Evolutionary conservation across 2,797 vertebrate genomes (phyloP).

Genomic region (Chelon auratus): DNA sequence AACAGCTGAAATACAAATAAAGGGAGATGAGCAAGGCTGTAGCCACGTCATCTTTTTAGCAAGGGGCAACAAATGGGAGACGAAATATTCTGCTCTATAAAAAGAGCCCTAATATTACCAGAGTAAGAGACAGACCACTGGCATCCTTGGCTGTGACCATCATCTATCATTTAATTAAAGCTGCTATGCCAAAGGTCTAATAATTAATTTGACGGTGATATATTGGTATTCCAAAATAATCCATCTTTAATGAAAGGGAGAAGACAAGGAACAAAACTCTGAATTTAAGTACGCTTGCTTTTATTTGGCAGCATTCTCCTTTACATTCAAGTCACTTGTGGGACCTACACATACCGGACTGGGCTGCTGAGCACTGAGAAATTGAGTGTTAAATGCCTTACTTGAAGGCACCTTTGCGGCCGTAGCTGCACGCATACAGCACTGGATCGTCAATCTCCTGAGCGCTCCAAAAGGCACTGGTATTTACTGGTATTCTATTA

Average conservation of each 20-base stretch:
- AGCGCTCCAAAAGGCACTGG: conserved; percentile 54
- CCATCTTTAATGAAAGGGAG: conserved; percentile 29
- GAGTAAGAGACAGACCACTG: background rate
- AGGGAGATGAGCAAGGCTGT: background rate
- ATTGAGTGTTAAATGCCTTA: conserved; percentile 48
- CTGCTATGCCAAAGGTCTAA: conserved; percentile 19
- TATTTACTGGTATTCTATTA: conserved; percentile 61
- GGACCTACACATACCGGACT: conserved; percentile 9
- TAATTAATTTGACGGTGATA: conserved; percentile 29
- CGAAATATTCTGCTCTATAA: conserved; percentile 15
- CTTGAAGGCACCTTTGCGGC: conserved; percentile 52
- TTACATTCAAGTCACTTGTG: conserved; percentile 42
- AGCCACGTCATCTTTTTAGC: background rate
- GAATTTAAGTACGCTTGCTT: conserved; percentile 4
- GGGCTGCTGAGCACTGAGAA: conserved; percentile 47
- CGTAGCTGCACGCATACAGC: conserved; percentile 45
- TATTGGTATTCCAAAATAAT: conserved; percentile 33
- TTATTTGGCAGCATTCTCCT: conserved; percentile 36
- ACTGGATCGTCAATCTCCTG: conserved; percentile 55
- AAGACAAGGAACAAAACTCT: conserved; percentile 6
- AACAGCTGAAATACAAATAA: background rate
- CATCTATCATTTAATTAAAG: conserved; percentile 31
- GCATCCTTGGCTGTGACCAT: conserved; percentile 11
- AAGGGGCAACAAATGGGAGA: background rate
- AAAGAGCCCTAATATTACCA: conserved; percentile 5